These are phyloP conservation scores for Nothoprocta pentlandii DNA, from an alignment of 2,113 vertebrate genomes.

Conservation along the genomic window DNA sequence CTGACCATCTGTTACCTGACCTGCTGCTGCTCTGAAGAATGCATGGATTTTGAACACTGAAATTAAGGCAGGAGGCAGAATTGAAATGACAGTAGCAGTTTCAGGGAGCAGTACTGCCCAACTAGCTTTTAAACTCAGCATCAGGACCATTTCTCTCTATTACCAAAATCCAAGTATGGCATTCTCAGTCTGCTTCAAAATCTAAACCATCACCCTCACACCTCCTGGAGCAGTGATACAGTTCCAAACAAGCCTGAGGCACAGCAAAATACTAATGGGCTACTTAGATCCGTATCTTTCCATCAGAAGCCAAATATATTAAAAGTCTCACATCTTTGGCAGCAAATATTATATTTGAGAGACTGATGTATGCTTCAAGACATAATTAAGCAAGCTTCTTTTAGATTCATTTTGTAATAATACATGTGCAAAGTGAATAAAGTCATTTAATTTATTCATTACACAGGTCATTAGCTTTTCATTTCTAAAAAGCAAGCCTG, in stretches of 20 bases:
- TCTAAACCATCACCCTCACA: not conserved
- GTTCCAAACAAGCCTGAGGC: not conserved
- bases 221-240: not conserved
- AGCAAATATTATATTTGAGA: conserved; percentile 6
- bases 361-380: not conserved
- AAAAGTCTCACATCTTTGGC: fast-evolving
- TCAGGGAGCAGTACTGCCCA: not conserved
- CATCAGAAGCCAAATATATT: not conserved
- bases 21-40: not conserved
- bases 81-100: not conserved
- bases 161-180: not conserved
- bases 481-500: conserved; percentile 29
- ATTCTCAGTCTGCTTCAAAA: not conserved
- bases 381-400: conserved; percentile 13
- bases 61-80: not conserved
- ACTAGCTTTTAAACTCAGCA: not conserved
- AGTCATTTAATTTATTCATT: conserved; percentile 33
- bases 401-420: conserved; percentile 16
- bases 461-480: conserved; percentile 30
- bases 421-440: not conserved
- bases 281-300: not conserved
- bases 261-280: conserved; percentile 8
- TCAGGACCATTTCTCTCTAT: not conserved
- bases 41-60: not conserved
- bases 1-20: not conserved